Evolutionary conservation across 2,113 vertebrate species (phyloP), one percentile per base, ranked within the genome.

Genomic region (Dasyprocta punctata): DNA sequence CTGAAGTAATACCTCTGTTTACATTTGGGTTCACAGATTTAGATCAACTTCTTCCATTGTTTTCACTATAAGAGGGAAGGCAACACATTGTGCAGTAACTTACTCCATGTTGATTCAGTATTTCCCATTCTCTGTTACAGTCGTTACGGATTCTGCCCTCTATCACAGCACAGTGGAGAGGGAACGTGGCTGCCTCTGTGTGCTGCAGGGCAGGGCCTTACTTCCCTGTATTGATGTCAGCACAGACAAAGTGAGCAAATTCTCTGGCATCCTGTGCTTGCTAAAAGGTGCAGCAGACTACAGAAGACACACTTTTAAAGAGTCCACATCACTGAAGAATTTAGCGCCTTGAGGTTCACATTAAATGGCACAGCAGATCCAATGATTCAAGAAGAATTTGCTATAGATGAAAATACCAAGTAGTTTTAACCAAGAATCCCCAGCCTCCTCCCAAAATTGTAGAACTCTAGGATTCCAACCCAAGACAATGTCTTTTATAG

Each of bases 341-440:
- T 81, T 24, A 61, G 17, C 26, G 12, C 10, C 49, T n/a, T 38
- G 0, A 20, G 69, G 5, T 6, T 41, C 6, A 8, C 17, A 12
- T 26, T 33, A 52, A 1, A 6, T 3, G 4, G 6, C 5, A 8
- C 16, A 3, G 8, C 10, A 84, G 26, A 60, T 2, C 4, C 20
- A 63, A 33, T 12, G 30, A 9, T 41, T 90, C 5, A 49, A 52
- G 22, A 69, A 73, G n/a, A 33, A 63, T 63, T 26, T 52, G 2
- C 56, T 60, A 33, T 20, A 87, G 47, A 77, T 16, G 52, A 69
- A 26, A 38, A 7, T 3, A 58, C 8, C 28, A 58, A 9, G n/a
- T 28, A 10, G 6, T n/a, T 90, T 88, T 19, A 73, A 33, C n/a
- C 20, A 75, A 60, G 5, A 60, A 6, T 17, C 5, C 7, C 5